These are phyloP conservation scores for Drosophila multiciliata DNA, from an alignment of 2,888 invertebrate species.

Conservation along the genomic window DNA sequence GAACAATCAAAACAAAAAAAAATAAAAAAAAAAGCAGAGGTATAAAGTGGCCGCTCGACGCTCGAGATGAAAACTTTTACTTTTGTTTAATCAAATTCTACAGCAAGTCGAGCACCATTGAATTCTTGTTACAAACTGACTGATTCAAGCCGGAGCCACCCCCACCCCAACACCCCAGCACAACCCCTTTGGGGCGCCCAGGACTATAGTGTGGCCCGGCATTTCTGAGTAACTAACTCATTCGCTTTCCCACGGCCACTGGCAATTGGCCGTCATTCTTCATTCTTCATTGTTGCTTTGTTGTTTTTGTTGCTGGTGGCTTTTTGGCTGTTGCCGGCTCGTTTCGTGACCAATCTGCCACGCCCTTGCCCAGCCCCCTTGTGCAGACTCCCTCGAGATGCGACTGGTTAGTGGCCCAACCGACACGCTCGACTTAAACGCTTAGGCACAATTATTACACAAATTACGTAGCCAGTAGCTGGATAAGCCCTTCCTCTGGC, in stretches of 20 bases:
- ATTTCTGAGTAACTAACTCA: slow-evolving; percentile 56
- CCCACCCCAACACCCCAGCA: not conserved
- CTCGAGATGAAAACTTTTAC: slow-evolving; percentile 73
- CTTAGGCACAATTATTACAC: slow-evolving; percentile 80
- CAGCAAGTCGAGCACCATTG: slow-evolving; percentile 71
- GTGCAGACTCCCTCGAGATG: slow-evolving; percentile 60
- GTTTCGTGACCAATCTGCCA: slow-evolving; percentile 51
- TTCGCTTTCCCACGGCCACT: slow-evolving; percentile 43
- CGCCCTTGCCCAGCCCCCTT: not conserved
- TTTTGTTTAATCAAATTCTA: slow-evolving; percentile 81
- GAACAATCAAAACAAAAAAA: slow-evolving; percentile 57
- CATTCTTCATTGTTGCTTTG: slow-evolving; percentile 56
- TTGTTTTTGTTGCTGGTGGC: slow-evolving; percentile 46
- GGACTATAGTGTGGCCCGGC: slow-evolving; percentile 31
- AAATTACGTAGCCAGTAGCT: slow-evolving; percentile 59
- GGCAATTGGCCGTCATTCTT: slow-evolving; percentile 42
- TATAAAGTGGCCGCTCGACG: slow-evolving; percentile 46
- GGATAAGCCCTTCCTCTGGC: not conserved
- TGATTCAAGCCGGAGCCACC: not conserved
- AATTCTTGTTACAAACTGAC: slow-evolving; percentile 63
- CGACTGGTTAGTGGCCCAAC: slow-evolving; percentile 62
- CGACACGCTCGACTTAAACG: slow-evolving; percentile 77
- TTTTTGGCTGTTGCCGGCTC: slow-evolving; percentile 36
- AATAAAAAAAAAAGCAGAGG: slow-evolving; percentile 42
- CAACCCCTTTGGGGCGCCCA: not conserved